Evolutionary conservation across 92 coral and sea anemone genomes (phyloP), one percentile per base, ranked within the genome.

Genomic region (Phenganax marumi): DNA sequence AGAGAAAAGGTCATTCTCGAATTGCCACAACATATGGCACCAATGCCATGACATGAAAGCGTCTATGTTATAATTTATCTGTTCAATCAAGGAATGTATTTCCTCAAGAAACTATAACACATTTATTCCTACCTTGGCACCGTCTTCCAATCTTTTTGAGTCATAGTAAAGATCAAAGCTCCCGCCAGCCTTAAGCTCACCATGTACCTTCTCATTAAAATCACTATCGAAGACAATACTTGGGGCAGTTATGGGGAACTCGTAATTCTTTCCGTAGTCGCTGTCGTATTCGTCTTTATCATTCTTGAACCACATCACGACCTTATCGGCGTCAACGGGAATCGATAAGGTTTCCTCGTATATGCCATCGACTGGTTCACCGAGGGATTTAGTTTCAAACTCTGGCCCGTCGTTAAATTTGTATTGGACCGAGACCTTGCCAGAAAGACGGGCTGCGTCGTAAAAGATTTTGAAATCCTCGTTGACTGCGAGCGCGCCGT

Each of bases 271-370:
- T 18, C 72, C 72, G 9, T 25, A 66, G 49, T 66, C 50, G 12
- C 72, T 66, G 72, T 66, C 72, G 33, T 58, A 58, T 0, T 18
- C 22, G 16, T 0, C 8, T 3, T 23, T 6, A 24, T 10, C 50
- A 22, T 25, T 2, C 26, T 66, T 66, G 72, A 66, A 66, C 72
- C 72, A 66, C 49, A 66, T 66, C 72, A 25, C 49, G 8, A 66
- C 72, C 12, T 66, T 66, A 1, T 7, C 33, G 0, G 72, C 72
- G 25, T 66, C 33, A 66, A 66, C 8, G 14, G 72, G 72, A 17
- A 66, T 66, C 14, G 49, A 33, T 10, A 66, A 25, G 6, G n/a
- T 22, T 21, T 25, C 12, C 9, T 66, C 7, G 72, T 18, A 66
- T 3, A 66, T 24, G n/a, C 33, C 33, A 24, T 66, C 17, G 2